Evolutionary conservation across 1,140 invertebrate genomes (phyloP).

Genomic region (Ctenoplectra terminalis): DNA sequence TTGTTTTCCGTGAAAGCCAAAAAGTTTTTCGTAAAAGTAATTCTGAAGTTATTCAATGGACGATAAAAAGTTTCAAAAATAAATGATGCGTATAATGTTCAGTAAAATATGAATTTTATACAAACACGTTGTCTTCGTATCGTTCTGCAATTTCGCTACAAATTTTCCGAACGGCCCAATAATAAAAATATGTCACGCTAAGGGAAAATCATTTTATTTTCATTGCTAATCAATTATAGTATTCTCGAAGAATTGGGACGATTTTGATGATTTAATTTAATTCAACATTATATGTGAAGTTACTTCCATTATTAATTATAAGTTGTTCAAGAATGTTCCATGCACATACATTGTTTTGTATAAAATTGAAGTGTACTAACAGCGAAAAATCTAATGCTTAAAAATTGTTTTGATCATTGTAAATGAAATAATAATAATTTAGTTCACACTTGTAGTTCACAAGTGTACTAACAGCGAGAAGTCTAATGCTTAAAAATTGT

Average conservation of each 20-base stretch:
- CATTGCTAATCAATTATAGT: not conserved
- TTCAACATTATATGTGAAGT: not conserved
- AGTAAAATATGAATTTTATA: not conserved
- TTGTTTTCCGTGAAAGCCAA: too few species aligned
- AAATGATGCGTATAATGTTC: too few species aligned
- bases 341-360: not conserved
- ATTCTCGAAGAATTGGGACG: not conserved
- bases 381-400: too few species aligned
- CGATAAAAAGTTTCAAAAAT: too few species aligned
- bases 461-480: not conserved
- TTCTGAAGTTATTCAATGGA: too few species aligned
- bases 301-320: conserved; percentile 9
- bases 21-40: too few species aligned
- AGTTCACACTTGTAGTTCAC: too few species aligned
- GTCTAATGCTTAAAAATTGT: not conserved
- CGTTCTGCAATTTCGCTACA: too few species aligned
- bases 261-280: not conserved
- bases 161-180: too few species aligned
- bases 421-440: not conserved
- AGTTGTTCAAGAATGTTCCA: not conserved
- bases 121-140: too few species aligned
- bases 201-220: not conserved
- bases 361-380: not conserved
- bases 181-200: not conserved
- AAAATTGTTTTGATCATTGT: not conserved